These are phyloP conservation scores for Aplocera efformata DNA, from an alignment of 2,888 invertebrate species.

Conservation along the genomic window DNA sequence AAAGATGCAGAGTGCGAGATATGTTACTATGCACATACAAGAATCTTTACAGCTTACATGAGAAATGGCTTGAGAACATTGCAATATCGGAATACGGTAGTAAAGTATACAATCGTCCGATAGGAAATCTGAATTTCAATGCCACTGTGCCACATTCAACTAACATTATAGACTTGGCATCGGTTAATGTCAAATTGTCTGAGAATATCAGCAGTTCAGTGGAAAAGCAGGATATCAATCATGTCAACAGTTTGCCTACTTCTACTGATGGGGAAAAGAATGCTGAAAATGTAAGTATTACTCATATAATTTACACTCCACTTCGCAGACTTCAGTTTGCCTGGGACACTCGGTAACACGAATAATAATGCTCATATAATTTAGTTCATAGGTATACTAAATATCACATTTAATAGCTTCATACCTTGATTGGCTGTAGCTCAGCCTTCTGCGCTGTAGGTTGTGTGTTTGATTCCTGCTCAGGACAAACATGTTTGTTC, in stretches of 20 bases:
- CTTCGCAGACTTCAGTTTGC: too few species aligned
- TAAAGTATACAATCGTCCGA: conserved; percentile 60
- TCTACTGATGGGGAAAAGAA: conserved; percentile 79
- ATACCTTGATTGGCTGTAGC: too few species aligned
- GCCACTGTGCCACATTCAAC: conserved; percentile 73
- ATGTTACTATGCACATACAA: conserved; percentile 83
- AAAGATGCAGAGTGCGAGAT: conserved; percentile 83
- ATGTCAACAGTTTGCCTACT: conserved; percentile 54
- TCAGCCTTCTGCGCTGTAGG: too few species aligned
- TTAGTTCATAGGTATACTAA: too few species aligned
- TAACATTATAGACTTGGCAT: conserved; percentile 83
- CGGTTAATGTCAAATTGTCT: conserved; percentile 82
- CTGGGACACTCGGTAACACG: too few species aligned
- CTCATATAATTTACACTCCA: too few species aligned
- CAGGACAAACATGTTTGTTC: too few species aligned
- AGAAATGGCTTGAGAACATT: conserved; percentile 70
- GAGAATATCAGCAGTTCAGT: conserved; percentile 78
- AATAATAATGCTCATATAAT: too few species aligned
- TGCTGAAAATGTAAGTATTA: conserved; percentile 79
- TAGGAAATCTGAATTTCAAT: conserved; percentile 75
- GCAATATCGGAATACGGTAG: conserved; percentile 64
- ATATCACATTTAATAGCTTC: too few species aligned
- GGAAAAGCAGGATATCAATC: conserved; percentile 66
- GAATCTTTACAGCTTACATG: conserved; percentile 75
- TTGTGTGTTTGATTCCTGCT: too few species aligned